Evolutionary conservation across 2,888 invertebrate genomes (phyloP).

Genomic region (Ophion ventricosus): DNA sequence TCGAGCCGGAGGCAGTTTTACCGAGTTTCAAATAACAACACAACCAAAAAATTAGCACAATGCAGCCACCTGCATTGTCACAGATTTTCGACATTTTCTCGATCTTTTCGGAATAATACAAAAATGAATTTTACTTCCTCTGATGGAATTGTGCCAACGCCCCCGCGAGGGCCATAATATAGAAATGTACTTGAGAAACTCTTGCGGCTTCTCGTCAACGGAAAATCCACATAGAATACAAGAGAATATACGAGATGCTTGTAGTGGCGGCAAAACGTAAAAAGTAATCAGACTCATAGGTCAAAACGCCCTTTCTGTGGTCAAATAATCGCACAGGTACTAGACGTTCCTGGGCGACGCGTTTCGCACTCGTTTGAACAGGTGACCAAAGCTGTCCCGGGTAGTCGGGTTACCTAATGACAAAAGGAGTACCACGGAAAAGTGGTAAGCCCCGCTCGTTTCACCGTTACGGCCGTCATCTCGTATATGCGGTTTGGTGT

Average conservation of each 20-base stretch:
- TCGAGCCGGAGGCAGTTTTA: too few relatives aligned
- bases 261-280: not conserved
- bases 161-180: too few relatives aligned
- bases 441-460: conserved; percentile 50
- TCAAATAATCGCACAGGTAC: conserved; percentile 29
- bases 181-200: too few relatives aligned
- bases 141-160: too few relatives aligned
- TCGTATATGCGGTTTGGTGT: conserved; percentile 58
- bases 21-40: too few relatives aligned
- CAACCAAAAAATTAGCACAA: too few relatives aligned
- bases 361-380: conserved; percentile 29
- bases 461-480: conserved; percentile 28
- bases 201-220: not conserved
- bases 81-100: too few relatives aligned
- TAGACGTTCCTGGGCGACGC: conserved; percentile 1
- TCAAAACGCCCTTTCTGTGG: conserved; percentile 20
- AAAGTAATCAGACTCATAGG: conserved; percentile 12
- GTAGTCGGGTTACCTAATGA: conserved; percentile 51
- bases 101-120: too few relatives aligned
- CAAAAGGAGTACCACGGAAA: conserved; percentile 50
- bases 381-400: conserved; percentile 34
- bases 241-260: not conserved
- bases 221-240: not conserved
- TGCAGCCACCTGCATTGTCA: too few relatives aligned
- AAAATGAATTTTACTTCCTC: too few relatives aligned